Conservation (phyloP, 2,113 vertebrate genomes). For the Dascyllus trimaculatus region DNA sequence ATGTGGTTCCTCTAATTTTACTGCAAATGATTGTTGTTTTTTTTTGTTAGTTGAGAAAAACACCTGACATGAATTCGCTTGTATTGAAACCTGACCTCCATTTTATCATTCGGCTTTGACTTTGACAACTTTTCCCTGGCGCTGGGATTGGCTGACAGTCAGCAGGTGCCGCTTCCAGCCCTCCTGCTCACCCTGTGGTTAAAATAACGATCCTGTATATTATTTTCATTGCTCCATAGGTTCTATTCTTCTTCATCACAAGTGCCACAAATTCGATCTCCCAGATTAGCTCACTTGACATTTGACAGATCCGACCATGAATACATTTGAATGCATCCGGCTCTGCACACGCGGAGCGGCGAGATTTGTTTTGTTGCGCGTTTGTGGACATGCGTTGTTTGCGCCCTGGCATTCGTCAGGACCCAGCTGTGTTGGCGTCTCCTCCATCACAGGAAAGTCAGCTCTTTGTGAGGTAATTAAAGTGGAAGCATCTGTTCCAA, state of each 20-base stretch:
- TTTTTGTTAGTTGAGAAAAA: too few relatives aligned
- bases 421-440: slow-evolving; percentile 75
- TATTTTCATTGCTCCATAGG: slow-evolving; percentile 32
- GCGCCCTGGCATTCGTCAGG: slow-evolving; percentile 62
- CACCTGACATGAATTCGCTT: too few relatives aligned
- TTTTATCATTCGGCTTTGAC: slow-evolving; percentile 38
- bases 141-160: slow-evolving; percentile 29
- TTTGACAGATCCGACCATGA: slow-evolving; percentile 70
- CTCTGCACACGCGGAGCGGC: neutral
- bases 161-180: neutral
- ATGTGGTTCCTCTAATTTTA: slow-evolving; percentile 1
- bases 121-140: slow-evolving; percentile 30
- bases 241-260: slow-evolving; percentile 24
- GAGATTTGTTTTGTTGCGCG: neutral
- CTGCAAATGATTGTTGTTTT: too few relatives aligned
- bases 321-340: slow-evolving; percentile 76
- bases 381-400: slow-evolving; percentile 24
- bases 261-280: slow-evolving; percentile 44
- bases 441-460: slow-evolving; percentile 74
- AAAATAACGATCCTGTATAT: slow-evolving; percentile 33
- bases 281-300: slow-evolving; percentile 75
- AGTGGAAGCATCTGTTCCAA: slow-evolving; percentile 72
- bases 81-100: neutral
- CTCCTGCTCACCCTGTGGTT: slow-evolving; percentile 27
- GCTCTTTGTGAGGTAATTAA: slow-evolving; percentile 78